Percentiles rank a stretch among this genome's conserved stretches.
These are phyloP conservation scores for Anguilla rostrata DNA, from an alignment of 2,113 vertebrate genomes.

Conservation along the genomic window DNA sequence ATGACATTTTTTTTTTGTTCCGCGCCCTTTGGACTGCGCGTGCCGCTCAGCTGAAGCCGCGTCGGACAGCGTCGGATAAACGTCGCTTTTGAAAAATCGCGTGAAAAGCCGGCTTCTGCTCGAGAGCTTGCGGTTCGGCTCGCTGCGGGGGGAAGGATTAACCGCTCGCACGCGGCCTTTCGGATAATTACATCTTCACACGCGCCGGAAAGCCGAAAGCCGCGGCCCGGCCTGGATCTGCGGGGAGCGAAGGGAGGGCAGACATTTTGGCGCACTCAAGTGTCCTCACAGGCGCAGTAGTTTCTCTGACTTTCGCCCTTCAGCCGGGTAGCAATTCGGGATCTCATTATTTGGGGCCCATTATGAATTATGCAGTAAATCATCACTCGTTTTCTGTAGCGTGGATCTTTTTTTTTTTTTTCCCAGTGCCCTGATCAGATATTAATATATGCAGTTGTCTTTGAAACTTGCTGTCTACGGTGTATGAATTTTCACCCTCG, in stretches of 20 bases:
- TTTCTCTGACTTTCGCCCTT: background rate
- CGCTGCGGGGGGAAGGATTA: too few species aligned
- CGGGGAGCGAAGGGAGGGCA: background rate
- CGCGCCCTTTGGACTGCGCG: too few species aligned
- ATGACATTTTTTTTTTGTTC: too few species aligned
- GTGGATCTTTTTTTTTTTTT: background rate
- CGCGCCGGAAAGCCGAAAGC: background rate
- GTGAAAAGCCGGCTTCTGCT: too few species aligned
- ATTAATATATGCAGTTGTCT: background rate
- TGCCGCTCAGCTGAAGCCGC: too few species aligned
- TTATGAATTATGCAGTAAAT: background rate
- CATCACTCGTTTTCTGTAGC: background rate
- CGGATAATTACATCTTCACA: background rate
- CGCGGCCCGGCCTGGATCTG: too few species aligned
- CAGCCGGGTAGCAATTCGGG: background rate
- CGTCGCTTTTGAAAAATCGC: too few species aligned
- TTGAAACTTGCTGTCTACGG: background rate
- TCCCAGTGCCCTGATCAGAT: background rate
- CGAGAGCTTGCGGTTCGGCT: too few species aligned
- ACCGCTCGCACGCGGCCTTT: too few species aligned
- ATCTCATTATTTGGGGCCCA: background rate
- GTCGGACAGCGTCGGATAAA: too few species aligned
- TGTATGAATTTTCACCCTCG: background rate
- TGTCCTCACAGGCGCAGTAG: background rate
- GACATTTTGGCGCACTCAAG: background rate